A percentile compares a stretch with the other conserved stretches of the same genome.
These are phyloP conservation scores for Agrilus mali DNA, from an alignment of 2,888 invertebrate species.

Conservation along the genomic window DNA sequence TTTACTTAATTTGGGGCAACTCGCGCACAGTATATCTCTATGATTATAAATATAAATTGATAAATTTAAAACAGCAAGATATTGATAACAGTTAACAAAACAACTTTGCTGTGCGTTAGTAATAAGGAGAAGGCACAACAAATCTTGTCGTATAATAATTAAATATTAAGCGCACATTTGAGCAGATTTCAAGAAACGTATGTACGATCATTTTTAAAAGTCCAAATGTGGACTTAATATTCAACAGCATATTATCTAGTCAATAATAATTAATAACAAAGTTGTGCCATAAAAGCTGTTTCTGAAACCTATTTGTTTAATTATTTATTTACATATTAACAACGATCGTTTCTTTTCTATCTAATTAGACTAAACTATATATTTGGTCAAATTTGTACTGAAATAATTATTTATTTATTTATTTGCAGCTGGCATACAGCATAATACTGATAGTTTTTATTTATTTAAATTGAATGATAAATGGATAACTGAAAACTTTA, in stretches of 20 bases:
- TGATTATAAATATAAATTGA: no score
- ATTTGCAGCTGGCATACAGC: no score
- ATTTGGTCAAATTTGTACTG: no score
- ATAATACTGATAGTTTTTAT: no score
- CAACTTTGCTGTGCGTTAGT: slow-evolving; percentile 25
- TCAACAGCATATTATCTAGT: slow-evolving; percentile 17
- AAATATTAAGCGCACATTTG: slow-evolving; percentile 3
- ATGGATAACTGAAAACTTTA: not conserved
- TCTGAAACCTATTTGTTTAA: slow-evolving; percentile 20
- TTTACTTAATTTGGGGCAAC: no score
- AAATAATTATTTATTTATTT: no score
- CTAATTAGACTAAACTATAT: no score
- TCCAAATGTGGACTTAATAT: slow-evolving; percentile 13
- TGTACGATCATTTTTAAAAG: slow-evolving; percentile 3
- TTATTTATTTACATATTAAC: no score
- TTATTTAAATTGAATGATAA: slow-evolving; percentile 1
- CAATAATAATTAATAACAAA: slow-evolving; percentile 12
- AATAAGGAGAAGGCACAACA: slow-evolving; percentile 30
- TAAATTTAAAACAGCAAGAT: slow-evolving; percentile 8
- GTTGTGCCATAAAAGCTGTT: slow-evolving; percentile 27
- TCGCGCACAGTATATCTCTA: no score
- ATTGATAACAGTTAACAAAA: slow-evolving; percentile 5
- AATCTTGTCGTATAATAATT: slow-evolving; percentile 20
- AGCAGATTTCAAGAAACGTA: slow-evolving; percentile 5
- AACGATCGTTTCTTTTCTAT: no score